phyloP scores from a whole-genome alignment of 2,113 vertebrate genomes.

The Chiloscyllium plagiosum region DNA sequence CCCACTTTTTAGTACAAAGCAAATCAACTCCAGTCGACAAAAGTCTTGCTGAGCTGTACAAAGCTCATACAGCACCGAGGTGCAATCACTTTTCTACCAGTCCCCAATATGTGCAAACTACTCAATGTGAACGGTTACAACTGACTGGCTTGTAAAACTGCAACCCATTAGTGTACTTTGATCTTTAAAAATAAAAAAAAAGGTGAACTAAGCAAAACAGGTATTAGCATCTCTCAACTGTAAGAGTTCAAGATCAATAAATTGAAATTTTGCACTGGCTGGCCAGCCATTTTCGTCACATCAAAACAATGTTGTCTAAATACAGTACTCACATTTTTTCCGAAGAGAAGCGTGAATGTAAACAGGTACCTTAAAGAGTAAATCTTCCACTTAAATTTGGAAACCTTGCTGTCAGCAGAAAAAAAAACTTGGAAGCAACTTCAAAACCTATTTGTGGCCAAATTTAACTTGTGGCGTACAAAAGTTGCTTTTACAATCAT shows the following conservation, averaged over 20 bases:
- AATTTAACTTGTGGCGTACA: not conserved
- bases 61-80: not conserved
- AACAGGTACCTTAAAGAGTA: not conserved
- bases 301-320: not conserved
- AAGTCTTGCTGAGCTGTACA: not conserved
- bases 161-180: not conserved
- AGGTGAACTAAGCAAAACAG: not conserved
- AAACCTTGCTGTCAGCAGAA: not conserved
- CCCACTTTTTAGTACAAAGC: not conserved
- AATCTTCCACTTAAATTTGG: not conserved
- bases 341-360: not conserved
- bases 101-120: not conserved
- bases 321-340: not conserved
- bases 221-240: not conserved
- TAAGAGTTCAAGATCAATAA: not conserved
- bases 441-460: not conserved
- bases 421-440: not conserved
- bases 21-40: not conserved
- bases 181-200: not conserved
- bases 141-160: not conserved
- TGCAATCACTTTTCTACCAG: not conserved
- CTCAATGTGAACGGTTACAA: not conserved
- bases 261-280: not conserved
- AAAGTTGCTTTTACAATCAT: not conserved
- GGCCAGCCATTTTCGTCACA: not conserved